Evolutionary conservation across 1,140 invertebrate genomes (phyloP).

Genomic region (Muscidifurax raptorellus): DNA sequence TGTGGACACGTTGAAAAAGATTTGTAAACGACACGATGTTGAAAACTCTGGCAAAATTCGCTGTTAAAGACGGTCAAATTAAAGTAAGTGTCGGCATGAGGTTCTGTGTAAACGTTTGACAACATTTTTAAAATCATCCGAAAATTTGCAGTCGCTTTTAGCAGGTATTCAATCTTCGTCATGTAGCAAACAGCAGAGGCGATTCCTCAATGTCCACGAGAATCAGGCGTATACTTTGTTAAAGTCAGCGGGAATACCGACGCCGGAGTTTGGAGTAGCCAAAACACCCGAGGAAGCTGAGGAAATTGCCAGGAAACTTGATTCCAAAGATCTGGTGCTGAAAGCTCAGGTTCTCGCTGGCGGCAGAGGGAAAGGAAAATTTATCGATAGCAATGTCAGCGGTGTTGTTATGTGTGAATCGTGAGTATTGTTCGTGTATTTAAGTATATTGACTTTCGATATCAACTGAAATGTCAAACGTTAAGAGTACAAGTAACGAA

Average conservation of each 20-base stretch:
- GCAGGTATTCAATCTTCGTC: background rate
- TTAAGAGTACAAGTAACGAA: too few relatives aligned
- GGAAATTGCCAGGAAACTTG: slow-evolving; percentile 88
- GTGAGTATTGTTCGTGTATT: slow-evolving; percentile 78
- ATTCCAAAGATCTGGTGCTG: slow-evolving; percentile 90
- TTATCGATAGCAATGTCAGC: slow-evolving; percentile 93
- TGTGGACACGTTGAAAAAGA: background rate
- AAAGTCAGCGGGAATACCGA: slow-evolving; percentile 89
- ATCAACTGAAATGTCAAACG: background rate
- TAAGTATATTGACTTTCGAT: background rate
- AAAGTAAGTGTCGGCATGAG: slow-evolving; percentile 37
- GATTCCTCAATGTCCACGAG: slow-evolving; percentile 96
- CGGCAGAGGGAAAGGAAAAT: slow-evolving; percentile 94
- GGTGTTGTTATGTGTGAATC: slow-evolving; percentile 93
- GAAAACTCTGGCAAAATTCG: slow-evolving; percentile 20
- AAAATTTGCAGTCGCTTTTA: slow-evolving; percentile 10
- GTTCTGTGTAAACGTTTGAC: background rate
- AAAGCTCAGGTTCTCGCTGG: slow-evolving; percentile 98
- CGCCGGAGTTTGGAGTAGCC: slow-evolving; percentile 95
- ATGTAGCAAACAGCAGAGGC: slow-evolving; percentile 79
- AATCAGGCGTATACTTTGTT: slow-evolving; percentile 94
- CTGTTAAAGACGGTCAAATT: background rate
- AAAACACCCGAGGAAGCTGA: slow-evolving; percentile 88
- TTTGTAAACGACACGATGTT: slow-evolving; percentile 17
- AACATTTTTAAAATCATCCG: background rate